Base-by-base conservation (phyloP, 2,113 vertebrate genomes). In the Albula glossodonta region DNA sequence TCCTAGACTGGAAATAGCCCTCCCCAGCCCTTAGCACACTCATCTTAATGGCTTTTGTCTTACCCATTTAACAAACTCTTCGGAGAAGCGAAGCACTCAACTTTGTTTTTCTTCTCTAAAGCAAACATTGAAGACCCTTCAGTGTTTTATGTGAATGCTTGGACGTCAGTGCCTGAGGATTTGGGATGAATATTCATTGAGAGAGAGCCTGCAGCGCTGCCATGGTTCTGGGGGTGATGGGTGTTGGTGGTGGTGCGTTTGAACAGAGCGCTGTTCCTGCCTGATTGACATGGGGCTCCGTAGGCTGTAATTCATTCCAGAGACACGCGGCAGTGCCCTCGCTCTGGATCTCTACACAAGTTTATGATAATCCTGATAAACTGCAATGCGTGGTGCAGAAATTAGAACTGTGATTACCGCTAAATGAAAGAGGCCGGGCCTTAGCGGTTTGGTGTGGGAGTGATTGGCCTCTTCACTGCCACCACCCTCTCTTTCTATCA, bases 31-130 rank as follows among this genome's bases (percentile, higher is more conserved):
- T 19, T 15, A 57, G 66, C 81, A 78, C 31, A 81, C 79, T 74
- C 83, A 51, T 86, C 85, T 53, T 25, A 51, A 70, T 74, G 83
- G 51, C 87, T 86, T 86, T 86, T 83, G 78, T 85, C 85, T 88
- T 86, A 63, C 66, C 83, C 81, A 51, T 53, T 57, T 80, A 77
- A 17, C 57, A 84, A 84, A 31, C 25, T 50, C 84, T 17, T 60
- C 11, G 81, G 25, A 83, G 60, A 15, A 31, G 52, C 56, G 60
- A 11, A 53, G 19, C 81, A 74, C 81, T 56, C 51, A 48, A 49
- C 56, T 31, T 12, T 84, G 25, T 84, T 80, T 51, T 19, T 51
- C 2, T 56, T 25, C 49, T 70, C 56, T 57, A 51, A 77, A 50
- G 22, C 31, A 82, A 86, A 82, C 22, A 53, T 50, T 19, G 51